Base-by-base conservation (phyloP, 2,797 vertebrate species). In the Microcaecilia unicolor region DNA sequence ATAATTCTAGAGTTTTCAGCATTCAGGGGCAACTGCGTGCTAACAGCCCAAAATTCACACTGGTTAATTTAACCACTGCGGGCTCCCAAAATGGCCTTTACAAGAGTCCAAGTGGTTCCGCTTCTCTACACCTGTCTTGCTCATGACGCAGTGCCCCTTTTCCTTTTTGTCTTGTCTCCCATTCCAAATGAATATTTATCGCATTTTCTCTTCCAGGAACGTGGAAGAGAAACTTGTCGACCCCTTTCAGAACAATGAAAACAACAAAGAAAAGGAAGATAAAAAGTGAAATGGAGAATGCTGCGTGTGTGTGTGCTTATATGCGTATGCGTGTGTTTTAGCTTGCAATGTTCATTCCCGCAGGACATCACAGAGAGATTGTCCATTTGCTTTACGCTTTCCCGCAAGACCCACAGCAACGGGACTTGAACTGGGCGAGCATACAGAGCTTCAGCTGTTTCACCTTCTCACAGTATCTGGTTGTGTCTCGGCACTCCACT, bases 401-500 rank as follows among this genome's bases (percentile, higher is more conserved):
- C 58, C 70, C 76, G 58, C 95, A 98, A 35, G 93, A 92, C 35
- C 81, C 84, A 56, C 93, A 98, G 78, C 95, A 97, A 54, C 93
- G 92, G 39, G 74, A 87, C 66, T 90, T 85, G 69, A 93, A 98
- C 67, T 94, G 93, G 28, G 83, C 80, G 46, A 97, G 81, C 2
- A 87, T 81, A 65, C 95, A 98, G 42, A 98, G 90, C 44, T 93
- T 88, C 58, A 98, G 84, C 68, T 94, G 90, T 42, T 81, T 84
- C 13, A 93, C 95, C 71, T 93, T 94, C 78, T 96, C 92, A 37
- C 95, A 98, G 76, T 96, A 96, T 55, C 91, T 80, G 9, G 90
- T 97, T 61, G 91, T 94, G 72, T 98, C 93, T 58, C 71, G 86
- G 66, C 95, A 98, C 48, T 92, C 90, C 26, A 76, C 91, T 83